phyloP scores from a whole-genome alignment of 2,888 invertebrate species.

The Myopa tessellatipennis region DNA sequence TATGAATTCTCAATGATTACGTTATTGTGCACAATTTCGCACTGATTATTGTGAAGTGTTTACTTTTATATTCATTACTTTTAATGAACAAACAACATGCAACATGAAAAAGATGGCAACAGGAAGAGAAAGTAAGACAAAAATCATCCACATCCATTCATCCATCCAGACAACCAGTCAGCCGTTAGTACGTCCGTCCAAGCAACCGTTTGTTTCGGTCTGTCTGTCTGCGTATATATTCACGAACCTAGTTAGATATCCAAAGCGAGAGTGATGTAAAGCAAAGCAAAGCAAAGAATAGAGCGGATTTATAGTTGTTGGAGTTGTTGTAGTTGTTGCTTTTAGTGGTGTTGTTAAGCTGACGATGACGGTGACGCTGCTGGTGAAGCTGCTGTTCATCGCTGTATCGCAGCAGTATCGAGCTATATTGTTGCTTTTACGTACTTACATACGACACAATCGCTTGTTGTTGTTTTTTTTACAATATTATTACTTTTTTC shows the following conservation, averaged over 20 bases:
- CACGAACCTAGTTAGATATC: slow-evolving; percentile 3
- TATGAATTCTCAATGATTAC: background rate
- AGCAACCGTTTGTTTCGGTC: background rate
- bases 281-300: background rate
- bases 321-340: background rate
- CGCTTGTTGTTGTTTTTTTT: slow-evolving; percentile 13
- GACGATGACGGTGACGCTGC: too few relatives aligned
- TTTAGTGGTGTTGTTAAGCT: background rate
- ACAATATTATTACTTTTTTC: background rate
- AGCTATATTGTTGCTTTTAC: background rate
- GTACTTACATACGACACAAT: background rate
- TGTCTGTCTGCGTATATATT: slow-evolving; percentile 14
- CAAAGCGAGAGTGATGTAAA: slow-evolving; percentile 21
- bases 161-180: background rate
- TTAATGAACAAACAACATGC: slow-evolving; percentile 11
- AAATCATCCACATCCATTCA: slow-evolving; percentile 14
- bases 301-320: background rate
- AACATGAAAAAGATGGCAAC: slow-evolving; percentile 29
- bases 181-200: background rate
- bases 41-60: too few relatives aligned
- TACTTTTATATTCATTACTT: background rate
- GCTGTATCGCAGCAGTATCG: background rate
- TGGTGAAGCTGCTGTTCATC: background rate
- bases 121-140: slow-evolving; percentile 35
- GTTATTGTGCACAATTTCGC: background rate